Evolutionary conservation across 2,797 vertebrate genomes (phyloP).

Genomic region (Poecilia wingei): DNA sequence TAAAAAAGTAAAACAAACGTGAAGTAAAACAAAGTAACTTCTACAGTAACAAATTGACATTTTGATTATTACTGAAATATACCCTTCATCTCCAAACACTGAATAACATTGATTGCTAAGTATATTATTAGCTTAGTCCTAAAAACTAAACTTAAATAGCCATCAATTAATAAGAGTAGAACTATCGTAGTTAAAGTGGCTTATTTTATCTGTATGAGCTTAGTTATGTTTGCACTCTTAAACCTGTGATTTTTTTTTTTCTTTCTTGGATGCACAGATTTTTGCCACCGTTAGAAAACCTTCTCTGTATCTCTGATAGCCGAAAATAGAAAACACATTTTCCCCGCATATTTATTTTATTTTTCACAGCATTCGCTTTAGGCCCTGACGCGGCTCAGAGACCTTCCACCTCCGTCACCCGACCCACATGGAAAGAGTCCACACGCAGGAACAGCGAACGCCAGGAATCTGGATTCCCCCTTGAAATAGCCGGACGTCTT

Average conservation of each 20-base stretch:
- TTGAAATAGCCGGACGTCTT: slow-evolving; percentile 64
- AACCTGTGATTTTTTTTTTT: not conserved
- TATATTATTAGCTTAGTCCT: not conserved
- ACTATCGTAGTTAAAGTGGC: not conserved
- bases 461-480: slow-evolving; percentile 64
- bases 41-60: not conserved
- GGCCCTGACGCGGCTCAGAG: slow-evolving; percentile 27
- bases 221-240: not conserved
- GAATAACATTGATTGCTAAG: not conserved
- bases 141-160: not conserved
- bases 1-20: not conserved
- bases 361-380: slow-evolving; percentile 25
- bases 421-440: slow-evolving; percentile 37
- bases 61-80: not conserved
- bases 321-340: not conserved
- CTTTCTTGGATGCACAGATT: not conserved
- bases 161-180: not conserved
- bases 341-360: not conserved
- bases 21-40: not conserved
- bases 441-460: slow-evolving; percentile 29
- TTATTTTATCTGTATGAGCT: not conserved
- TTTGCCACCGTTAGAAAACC: not conserved
- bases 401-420: slow-evolving; percentile 44
- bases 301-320: not conserved
- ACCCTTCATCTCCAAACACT: not conserved